Base-by-base conservation (phyloP, 2,888 invertebrate genomes). In the Amorpha juglandis region DNA sequence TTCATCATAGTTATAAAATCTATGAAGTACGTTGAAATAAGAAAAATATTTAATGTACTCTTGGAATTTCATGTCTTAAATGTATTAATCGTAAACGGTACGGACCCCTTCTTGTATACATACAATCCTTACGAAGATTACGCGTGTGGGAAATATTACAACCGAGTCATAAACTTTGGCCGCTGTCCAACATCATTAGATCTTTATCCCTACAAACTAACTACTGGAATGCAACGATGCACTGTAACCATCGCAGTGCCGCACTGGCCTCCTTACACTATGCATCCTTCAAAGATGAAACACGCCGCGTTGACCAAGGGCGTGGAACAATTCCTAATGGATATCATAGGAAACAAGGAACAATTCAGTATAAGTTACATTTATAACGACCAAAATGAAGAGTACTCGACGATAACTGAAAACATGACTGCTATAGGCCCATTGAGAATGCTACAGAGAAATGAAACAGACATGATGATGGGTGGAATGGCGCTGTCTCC, bases 41-140 rank as follows among this genome's bases (percentile, higher is more conserved):
- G 63, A 8, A 35, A 67, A 21, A 73, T 89, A 1, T 89, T 90
- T 66, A 71, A 86, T 55, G 67, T 70, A 38, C 68, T 89, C 6
- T 68, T 89, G 6, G 64, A 65, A 6, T 35, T 71, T 8, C 85
- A 79, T 58, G 75, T 87, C 0, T 67, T 67, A n/a, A 74, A 86
- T 47, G 84, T 80, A 0, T 38, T 87, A 1, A 68, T 89, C 6
- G 55, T 85, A 3, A 81, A 82, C 58, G 80, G 80, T 9, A 80
- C 74, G 0, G 73, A 81, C 2, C 73, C 75, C 8, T 70, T 83
- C 1, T 51, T 89, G 14, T 88, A 82, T 67, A 79, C 85, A 0
- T 90, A 88, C 69, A 84, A 90, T 69, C 85, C 89, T 0, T 89
- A 79, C 53, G 81, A 84, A 65, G 83, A 89, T 53, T 83, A 78